Base-by-base conservation (phyloP, 2,113 vertebrate species). In the Corythoichthys haematopterus region DNA sequence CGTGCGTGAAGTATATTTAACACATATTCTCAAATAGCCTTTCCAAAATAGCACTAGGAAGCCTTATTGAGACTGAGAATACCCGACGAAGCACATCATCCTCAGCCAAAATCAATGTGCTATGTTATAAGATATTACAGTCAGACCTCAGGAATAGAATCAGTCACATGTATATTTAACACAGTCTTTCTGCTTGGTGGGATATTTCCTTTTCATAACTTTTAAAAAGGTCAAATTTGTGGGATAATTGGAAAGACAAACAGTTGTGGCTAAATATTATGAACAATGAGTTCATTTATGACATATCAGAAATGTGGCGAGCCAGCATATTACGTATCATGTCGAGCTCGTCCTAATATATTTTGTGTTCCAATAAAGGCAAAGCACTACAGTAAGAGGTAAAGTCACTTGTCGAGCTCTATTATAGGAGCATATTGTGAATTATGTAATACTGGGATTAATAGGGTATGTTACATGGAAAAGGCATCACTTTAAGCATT, bases 41-140 rank as follows among this genome's bases (percentile, higher is more conserved):
- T 53, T 85, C 85, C 71, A 90, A 85, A 86, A 93, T 92, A 93
- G 91, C 86, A 86, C 65, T 76, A 63, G 61, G 85, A 66, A 80
- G 63, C 81, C 78, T 82, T 74, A 85, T 81, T 79, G 74, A 77
- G 77, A 74, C 69, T 59, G 65, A 81, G 71, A 90, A 89, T 87
- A 91, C 87, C 89, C 85, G 84, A 91, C 81, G 68, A 48, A 78
- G 84, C 87, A 83, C 71, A 85, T 89, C 84, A 87, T 81, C 68
- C 67, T 76, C 68, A 72, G 66, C 76, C 77, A 69, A 78, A 76
- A 90, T 92, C 90, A 69, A 92, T 92, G 80, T 66, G 56, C 80
- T 78, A 68, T 87, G 90, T 85, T 91, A 92, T 80, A 72, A 79
- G 76, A 90, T 88, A 90, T 87, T 79, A 77, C 71, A 82, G 76